phyloP scores from a whole-genome alignment of 1,140 invertebrate genomes.

The Drosophila bipectinata region DNA sequence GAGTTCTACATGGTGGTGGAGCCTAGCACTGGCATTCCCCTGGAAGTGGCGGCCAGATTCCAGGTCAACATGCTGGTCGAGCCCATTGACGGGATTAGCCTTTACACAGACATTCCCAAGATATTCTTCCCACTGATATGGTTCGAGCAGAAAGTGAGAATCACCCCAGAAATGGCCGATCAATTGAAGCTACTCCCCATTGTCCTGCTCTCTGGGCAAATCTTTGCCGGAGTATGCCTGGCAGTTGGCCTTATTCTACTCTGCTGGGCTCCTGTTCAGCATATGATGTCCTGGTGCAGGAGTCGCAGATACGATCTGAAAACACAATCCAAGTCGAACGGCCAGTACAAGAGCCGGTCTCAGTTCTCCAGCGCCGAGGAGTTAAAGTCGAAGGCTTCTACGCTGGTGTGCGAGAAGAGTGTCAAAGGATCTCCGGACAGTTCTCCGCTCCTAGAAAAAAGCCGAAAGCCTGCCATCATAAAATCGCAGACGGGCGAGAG shows the following conservation, averaged over 20 bases:
- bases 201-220: slow-evolving; percentile 66
- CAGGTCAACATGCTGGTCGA: slow-evolving; percentile 91
- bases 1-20: slow-evolving; percentile 90
- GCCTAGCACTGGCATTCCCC: slow-evolving; percentile 89
- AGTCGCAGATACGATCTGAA: slow-evolving; percentile 57
- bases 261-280: slow-evolving; percentile 63
- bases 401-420: slow-evolving; percentile 48
- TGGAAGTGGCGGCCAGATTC: slow-evolving; percentile 90
- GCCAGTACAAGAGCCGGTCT: slow-evolving; percentile 60
- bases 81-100: slow-evolving; percentile 86
- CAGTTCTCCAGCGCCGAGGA: slow-evolving; percentile 68
- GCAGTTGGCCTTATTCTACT: slow-evolving; percentile 71
- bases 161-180: slow-evolving; percentile 85
- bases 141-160: slow-evolving; percentile 89
- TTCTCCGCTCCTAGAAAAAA: slow-evolving; percentile 53
- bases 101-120: slow-evolving; percentile 88
- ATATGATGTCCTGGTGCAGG: slow-evolving; percentile 44
- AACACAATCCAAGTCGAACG: slow-evolving; percentile 55
- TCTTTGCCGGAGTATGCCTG: slow-evolving; percentile 68
- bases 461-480: slow-evolving; percentile 31
- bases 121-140: slow-evolving; percentile 91
- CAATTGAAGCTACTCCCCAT: slow-evolving; percentile 68
- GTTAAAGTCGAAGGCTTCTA: slow-evolving; percentile 62
- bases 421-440: slow-evolving; percentile 48
- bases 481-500: slow-evolving; percentile 68